Percentiles rank a stretch among this genome's conserved stretches.
Conservation (phyloP, 92 coral and sea anemone species). For the Zoanthus solanderi region DNA sequence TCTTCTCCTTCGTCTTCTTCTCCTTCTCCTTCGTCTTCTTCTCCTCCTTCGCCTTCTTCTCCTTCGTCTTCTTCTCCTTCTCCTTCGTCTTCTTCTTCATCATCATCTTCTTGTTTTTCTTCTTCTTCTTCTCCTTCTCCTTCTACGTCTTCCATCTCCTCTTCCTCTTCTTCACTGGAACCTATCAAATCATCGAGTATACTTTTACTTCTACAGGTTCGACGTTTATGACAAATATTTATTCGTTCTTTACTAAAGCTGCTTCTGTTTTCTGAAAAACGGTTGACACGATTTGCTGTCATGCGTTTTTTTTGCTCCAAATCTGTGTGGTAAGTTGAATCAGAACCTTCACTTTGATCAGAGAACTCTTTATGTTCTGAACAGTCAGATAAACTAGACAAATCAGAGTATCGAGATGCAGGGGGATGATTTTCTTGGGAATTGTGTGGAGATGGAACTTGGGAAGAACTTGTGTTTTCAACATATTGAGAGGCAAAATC, state of each 20-base stretch:
- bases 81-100: no score
- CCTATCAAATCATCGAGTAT: slow-evolving; percentile 17
- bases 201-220: neutral
- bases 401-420: neutral
- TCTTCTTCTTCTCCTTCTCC: no score
- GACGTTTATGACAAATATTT: neutral
- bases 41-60: no score
- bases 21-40: no score
- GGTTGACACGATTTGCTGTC: neutral
- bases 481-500: slow-evolving; percentile 84
- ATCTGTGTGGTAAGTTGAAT: slow-evolving; percentile 7
- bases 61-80: no score
- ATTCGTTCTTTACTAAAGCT: neutral
- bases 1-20: no score
- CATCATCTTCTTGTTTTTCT: no score
- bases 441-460: neutral
- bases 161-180: neutral
- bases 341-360: neutral
- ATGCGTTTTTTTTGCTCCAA: neutral
- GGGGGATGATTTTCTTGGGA: neutral
- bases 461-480: slow-evolving; percentile 47
- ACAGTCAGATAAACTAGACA: slow-evolving; percentile 13
- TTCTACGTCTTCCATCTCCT: no score
- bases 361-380: slow-evolving; percentile 21
- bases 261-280: neutral